These are phyloP conservation scores for Litoditis marina DNA, from an alignment of 2,888 invertebrate species.

Conservation along the genomic window DNA sequence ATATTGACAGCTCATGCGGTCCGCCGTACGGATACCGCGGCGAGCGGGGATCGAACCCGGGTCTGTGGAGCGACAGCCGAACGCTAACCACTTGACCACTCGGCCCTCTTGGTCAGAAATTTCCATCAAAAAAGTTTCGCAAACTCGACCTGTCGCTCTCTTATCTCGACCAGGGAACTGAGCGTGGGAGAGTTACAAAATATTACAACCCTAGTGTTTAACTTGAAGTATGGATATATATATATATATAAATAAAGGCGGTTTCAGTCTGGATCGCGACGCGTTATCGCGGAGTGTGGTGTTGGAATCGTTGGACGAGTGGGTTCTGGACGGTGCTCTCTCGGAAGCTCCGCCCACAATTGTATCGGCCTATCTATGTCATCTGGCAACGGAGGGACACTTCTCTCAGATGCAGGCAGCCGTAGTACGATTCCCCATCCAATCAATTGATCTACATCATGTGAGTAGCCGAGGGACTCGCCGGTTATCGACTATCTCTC, in stretches of 20 bases:
- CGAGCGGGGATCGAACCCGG: too few relatives aligned
- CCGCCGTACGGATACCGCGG: too few relatives aligned
- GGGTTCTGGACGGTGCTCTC: conserved; percentile 46
- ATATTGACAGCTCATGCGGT: too few relatives aligned
- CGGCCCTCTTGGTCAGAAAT: too few relatives aligned
- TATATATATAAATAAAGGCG: too few relatives aligned
- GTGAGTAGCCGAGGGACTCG: conserved; percentile 54
- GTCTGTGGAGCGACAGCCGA: too few relatives aligned
- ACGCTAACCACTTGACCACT: too few relatives aligned
- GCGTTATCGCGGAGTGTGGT: conserved; percentile 71
- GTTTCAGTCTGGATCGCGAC: conserved; percentile 63
- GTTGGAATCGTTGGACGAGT: conserved; percentile 72
- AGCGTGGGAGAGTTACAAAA: too few relatives aligned
- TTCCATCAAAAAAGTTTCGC: too few relatives aligned
- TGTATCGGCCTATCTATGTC: conserved; percentile 70
- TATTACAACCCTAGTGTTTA: too few relatives aligned
- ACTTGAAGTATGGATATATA: too few relatives aligned
- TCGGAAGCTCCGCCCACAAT: conserved; percentile 68
- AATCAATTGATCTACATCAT: conserved; percentile 77
- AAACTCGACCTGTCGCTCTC: not conserved
- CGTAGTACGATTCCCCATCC: conserved; percentile 74
- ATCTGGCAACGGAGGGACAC: conserved; percentile 68
- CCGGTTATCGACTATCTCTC: not conserved
- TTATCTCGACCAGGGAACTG: too few relatives aligned
- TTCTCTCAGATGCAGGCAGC: conserved; percentile 73